These are phyloP conservation scores for Furcifer pardalis DNA, from an alignment of 2,797 vertebrate genomes.

Conservation along the genomic window DNA sequence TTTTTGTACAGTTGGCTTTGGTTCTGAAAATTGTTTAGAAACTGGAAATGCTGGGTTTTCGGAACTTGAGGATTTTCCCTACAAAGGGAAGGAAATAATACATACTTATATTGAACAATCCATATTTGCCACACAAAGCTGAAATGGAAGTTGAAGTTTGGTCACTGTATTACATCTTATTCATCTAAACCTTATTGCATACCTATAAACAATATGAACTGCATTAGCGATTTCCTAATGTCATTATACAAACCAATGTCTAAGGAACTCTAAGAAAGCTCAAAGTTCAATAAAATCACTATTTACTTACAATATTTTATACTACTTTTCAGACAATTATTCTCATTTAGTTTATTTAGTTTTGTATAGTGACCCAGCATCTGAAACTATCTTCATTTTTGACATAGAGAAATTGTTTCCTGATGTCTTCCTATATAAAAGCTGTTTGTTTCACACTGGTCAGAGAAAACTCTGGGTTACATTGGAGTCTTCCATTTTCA, in stretches of 20 bases:
- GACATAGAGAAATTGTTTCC: too few relatives aligned
- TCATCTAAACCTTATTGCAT: not conserved
- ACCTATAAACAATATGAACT: not conserved
- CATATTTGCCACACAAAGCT: not conserved
- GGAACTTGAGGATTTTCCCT: slow-evolving; percentile 77
- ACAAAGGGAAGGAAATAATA: slow-evolving; percentile 35
- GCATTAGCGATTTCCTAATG: not conserved
- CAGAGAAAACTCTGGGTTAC: too few relatives aligned
- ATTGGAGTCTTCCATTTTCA: too few relatives aligned
- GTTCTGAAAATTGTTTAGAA: slow-evolving; percentile 72
- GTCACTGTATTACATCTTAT: not conserved
- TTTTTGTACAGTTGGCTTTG: slow-evolving; percentile 69
- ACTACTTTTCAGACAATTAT: not conserved
- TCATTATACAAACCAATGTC: not conserved
- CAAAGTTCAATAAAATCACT: not conserved
- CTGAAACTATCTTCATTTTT: too few relatives aligned
- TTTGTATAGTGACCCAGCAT: too few relatives aligned
- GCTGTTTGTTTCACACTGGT: too few relatives aligned
- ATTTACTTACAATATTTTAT: not conserved
- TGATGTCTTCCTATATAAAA: too few relatives aligned
- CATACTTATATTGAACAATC: not conserved
- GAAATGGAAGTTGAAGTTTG: not conserved
- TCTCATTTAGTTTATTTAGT: too few relatives aligned
- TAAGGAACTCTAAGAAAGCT: not conserved
- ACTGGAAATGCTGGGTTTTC: slow-evolving; percentile 68